Conservation (phyloP, 2,113 vertebrate species). For the Tringa solitaria region DNA sequence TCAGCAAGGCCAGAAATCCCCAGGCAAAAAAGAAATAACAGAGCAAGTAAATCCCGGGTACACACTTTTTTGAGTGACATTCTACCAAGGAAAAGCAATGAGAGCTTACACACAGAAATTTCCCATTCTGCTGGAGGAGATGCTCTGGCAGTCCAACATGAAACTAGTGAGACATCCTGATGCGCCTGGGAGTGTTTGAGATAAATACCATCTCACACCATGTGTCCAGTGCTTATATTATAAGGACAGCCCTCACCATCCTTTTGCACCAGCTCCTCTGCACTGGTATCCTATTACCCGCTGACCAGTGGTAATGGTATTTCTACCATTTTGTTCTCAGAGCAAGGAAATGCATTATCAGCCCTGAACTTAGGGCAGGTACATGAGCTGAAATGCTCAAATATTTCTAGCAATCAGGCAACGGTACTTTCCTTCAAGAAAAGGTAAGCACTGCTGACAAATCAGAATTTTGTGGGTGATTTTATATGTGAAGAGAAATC, state of each 20-base stretch:
- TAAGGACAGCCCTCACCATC: not conserved
- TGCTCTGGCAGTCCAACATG: not conserved
- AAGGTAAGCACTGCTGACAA: not conserved
- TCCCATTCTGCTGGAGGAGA: not conserved
- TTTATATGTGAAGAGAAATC: not conserved
- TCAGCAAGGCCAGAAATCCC: not conserved
- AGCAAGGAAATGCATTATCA: not conserved
- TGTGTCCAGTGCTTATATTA: fast-evolving
- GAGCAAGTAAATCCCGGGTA: not conserved
- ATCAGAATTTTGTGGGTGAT: not conserved
- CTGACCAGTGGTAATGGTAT: not conserved
- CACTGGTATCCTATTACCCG: not conserved
- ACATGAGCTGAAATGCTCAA: not conserved
- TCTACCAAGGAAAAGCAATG: not conserved
- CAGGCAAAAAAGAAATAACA: not conserved
- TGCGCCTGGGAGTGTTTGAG: not conserved
- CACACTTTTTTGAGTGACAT: not conserved
- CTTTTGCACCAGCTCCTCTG: not conserved
- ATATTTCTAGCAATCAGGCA: not conserved
- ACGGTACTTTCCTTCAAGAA: not conserved
- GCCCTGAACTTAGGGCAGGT: not conserved
- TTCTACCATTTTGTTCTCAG: not conserved
- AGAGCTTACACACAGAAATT: not conserved
- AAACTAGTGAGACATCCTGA: not conserved
- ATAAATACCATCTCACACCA: not conserved